Evolutionary conservation across 2,113 vertebrate genomes (phyloP).

Genomic region (Oceanites oceanicus): DNA sequence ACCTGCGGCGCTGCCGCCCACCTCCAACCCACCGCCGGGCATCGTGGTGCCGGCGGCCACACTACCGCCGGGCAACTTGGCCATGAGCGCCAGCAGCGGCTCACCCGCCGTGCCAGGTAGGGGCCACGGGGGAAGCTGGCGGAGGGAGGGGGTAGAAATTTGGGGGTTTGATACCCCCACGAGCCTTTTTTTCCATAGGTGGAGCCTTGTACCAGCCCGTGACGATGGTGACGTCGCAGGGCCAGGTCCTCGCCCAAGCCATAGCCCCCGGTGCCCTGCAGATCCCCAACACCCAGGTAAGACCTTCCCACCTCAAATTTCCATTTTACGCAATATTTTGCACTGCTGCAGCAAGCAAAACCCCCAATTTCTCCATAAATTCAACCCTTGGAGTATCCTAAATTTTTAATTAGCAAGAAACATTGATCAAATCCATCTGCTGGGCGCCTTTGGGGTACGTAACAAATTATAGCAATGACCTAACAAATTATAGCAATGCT

Average conservation of each 20-base stretch:
- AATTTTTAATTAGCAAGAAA: not conserved
- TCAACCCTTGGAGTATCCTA: not conserved
- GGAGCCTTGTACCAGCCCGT: constrained; percentile 98
- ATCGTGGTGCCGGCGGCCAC: constrained; percentile 88
- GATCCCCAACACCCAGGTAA: constrained; percentile 96
- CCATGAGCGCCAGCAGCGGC: constrained; percentile 91
- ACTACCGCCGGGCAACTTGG: constrained; percentile 86
- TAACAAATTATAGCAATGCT: not conserved
- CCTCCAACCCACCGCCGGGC: constrained; percentile 89
- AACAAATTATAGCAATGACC: not conserved
- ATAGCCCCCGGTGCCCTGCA: constrained; percentile 93
- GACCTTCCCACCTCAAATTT: accelerated
- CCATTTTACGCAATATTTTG: accelerated
- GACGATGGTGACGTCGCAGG: constrained; percentile 99
- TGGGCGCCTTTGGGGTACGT: not conserved
- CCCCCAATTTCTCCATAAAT: accelerated
- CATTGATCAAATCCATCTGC: not conserved
- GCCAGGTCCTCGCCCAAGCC: constrained; percentile 94
- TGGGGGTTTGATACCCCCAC: accelerated
- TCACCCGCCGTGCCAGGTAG: constrained; percentile 89
- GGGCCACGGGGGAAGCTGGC: accelerated
- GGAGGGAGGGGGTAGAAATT: accelerated
- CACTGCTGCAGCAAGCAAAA: not conserved
- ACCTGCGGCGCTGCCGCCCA: constrained; percentile 86
- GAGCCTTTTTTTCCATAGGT: not conserved